Evolutionary conservation across 2,113 vertebrate species (phyloP).

Genomic region (Copsychus sechellarum): DNA sequence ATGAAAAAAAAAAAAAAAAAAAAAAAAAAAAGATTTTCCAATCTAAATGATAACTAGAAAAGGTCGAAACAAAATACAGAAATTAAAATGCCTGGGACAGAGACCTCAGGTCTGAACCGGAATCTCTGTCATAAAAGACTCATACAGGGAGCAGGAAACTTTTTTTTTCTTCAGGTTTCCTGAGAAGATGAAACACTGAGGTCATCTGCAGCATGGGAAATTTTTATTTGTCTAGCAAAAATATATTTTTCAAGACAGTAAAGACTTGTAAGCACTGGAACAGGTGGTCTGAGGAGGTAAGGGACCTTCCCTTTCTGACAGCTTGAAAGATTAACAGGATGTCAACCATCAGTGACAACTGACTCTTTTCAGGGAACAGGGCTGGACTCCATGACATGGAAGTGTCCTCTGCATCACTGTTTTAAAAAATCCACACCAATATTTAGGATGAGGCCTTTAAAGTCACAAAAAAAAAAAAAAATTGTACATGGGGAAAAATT

Average conservation of each 20-base stretch:
- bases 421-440: not conserved
- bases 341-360: not conserved
- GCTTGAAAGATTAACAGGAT: not conserved
- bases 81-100: not conserved
- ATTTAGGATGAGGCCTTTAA: not conserved
- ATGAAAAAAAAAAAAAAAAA: not conserved
- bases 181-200: not conserved
- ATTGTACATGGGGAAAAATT: too few relatives aligned
- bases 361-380: not conserved
- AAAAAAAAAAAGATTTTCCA: not conserved
- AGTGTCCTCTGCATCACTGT: not conserved
- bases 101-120: not conserved
- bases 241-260: not conserved
- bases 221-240: not conserved
- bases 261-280: not conserved
- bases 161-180: not conserved
- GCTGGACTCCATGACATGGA: not conserved
- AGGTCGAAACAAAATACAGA: not conserved
- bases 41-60: not conserved
- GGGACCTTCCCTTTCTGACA: not conserved
- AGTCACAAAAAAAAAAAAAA: too few relatives aligned
- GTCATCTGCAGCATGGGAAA: not conserved
- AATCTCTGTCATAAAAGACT: not conserved
- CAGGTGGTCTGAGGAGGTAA: not conserved
- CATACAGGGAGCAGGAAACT: accelerated